Evolutionary conservation across 30 jellyfish, hydroid and myxozoan genomes (phyloP).

Genomic region (Chrysaora quinquecirrha): DNA sequence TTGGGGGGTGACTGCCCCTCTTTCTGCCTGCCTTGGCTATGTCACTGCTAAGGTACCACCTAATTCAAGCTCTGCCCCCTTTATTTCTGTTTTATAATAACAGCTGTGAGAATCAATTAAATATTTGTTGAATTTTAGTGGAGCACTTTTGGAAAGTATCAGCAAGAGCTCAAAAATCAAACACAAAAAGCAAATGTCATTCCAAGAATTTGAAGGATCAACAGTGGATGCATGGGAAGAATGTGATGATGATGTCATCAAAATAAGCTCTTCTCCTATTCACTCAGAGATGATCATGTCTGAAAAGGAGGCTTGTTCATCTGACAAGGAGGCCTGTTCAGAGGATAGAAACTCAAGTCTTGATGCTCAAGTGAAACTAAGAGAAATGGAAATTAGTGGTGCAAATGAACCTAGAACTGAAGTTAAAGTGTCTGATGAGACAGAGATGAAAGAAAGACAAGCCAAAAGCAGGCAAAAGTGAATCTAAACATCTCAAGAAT

Average conservation of each 20-base stretch:
- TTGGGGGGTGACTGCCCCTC: too few species aligned
- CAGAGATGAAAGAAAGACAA: slow-evolving; percentile 39
- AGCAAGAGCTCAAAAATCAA: slow-evolving; percentile 47
- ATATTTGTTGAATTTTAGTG: slow-evolving; percentile 25
- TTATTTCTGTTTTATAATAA: too few species aligned
- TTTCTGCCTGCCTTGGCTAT: too few species aligned
- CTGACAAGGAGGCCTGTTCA: slow-evolving; percentile 1
- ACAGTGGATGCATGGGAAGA: slow-evolving; percentile 96
- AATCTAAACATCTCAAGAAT: slow-evolving; percentile 26
- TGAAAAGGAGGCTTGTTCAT: neutral
- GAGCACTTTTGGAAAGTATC: slow-evolving; percentile 79
- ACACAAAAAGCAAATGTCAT: slow-evolving; percentile 62
- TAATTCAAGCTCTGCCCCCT: too few species aligned
- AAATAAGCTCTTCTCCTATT: slow-evolving; percentile 41
- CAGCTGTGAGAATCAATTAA: too few species aligned
- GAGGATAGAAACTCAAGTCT: neutral
- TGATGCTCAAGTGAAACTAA: neutral
- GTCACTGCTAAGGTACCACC: too few species aligned
- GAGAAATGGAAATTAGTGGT: neutral
- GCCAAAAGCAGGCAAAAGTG: slow-evolving; percentile 48
- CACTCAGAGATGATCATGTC: neutral
- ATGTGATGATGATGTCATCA: slow-evolving; percentile 79
- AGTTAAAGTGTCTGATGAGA: slow-evolving; percentile 16
- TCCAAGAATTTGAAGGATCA: slow-evolving; percentile 94
- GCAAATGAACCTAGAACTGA: neutral